Evolutionary conservation across 37 sponge, comb jelly and placozoan species (phyloP), one percentile per base, ranked within the genome.

Genomic region (Oscarella lobularis): DNA sequence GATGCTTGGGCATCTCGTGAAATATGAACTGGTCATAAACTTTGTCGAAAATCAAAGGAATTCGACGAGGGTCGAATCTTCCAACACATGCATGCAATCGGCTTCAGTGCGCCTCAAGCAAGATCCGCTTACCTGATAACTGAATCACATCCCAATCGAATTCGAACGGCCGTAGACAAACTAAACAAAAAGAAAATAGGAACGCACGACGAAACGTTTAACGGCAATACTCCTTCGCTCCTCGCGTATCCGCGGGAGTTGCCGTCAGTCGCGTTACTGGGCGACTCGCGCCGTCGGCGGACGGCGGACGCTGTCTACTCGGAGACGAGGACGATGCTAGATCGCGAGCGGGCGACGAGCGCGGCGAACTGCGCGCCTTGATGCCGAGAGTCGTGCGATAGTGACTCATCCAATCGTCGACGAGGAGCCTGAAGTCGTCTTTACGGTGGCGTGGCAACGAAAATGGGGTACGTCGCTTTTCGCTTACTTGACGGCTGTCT

Each of bases 361-460:
- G 55, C 1, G 65, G 37, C 9, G 66, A 30, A 30, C 14, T 1
- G 2, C 36, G 40, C 3, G 79, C 37, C 1, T 6, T 78, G 33
- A 91, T 84, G 1, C 88, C 92, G 3, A 87, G 37, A 20, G 31
- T n/a, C 74, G 74, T 38, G 1, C 89, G 67, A 37, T 91, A 91
- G 66, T 79, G 73, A 33, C 38, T 72, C 83, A 91, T 73, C 92
- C 92, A 91, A n/a, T 79, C 83, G 31, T 84, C 60, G n/a, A 87
- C 85, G 0, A 85, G 30, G 20, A 14, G 39, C 66, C 84, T 83
- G 74, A 31, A 31, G 30, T n/a, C n/a, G n/a, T n/a, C n/a, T n/a
- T n/a, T n/a, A n/a, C n/a, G n/a, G n/a, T n/a, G n/a, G n/a, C n/a
- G n/a, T n/a, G n/a, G n/a, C n/a, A n/a, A n/a, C n/a, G n/a, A n/a